Evolutionary conservation across 2,113 vertebrate genomes (phyloP).

Genomic region (Trachemys scripta): DNA sequence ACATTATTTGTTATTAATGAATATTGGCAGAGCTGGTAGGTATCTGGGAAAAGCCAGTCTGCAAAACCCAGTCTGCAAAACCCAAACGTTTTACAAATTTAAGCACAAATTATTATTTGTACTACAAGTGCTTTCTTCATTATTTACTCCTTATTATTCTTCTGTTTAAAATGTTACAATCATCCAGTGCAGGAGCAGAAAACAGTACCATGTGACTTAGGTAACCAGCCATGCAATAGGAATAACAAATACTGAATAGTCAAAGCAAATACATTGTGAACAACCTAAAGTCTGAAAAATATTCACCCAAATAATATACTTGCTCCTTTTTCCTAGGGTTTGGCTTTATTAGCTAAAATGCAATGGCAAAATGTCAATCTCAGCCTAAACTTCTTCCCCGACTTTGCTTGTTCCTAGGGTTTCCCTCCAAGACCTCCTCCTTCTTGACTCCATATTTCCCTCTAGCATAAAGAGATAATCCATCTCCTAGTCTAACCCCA

Average conservation of each 20-base stretch:
- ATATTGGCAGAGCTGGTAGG: background rate
- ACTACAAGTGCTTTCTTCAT: background rate
- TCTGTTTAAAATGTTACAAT: background rate
- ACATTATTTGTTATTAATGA: background rate
- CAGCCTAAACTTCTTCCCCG: background rate
- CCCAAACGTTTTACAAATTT: background rate
- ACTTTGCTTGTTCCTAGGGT: background rate
- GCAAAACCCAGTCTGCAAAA: background rate
- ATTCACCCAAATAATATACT: background rate
- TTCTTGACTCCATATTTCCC: background rate
- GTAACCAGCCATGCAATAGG: background rate
- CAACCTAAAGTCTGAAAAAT: background rate
- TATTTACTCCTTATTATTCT: background rate
- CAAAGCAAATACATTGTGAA: background rate
- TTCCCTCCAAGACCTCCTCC: background rate
- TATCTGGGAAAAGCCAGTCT: background rate
- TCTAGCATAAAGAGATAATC: background rate
- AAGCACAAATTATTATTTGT: background rate
- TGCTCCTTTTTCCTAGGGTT: background rate
- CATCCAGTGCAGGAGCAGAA: background rate
- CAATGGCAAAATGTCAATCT: background rate
- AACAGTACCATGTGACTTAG: background rate
- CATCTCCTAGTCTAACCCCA: background rate
- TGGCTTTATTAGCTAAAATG: background rate
- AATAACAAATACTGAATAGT: background rate